A percentile compares a stretch with the other conserved stretches of the same genome.
Evolutionary conservation across 2,888 invertebrate species (phyloP).

Genomic region (Carpatolechia fugitivella): DNA sequence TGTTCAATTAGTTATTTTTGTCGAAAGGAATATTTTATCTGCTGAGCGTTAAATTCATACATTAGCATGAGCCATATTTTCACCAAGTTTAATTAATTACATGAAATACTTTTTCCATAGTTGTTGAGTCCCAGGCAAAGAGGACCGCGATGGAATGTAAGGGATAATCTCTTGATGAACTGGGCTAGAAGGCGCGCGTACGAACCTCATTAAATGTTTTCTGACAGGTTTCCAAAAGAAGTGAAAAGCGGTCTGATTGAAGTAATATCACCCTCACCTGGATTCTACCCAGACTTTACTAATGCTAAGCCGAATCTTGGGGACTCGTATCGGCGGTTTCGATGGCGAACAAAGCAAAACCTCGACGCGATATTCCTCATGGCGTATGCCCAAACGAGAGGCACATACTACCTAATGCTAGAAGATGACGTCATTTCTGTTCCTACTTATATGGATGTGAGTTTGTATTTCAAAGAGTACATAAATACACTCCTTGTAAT

Average conservation of each 20-base stretch:
- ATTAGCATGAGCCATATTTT: no score
- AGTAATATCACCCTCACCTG: constrained; percentile 89
- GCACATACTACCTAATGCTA: constrained; percentile 93
- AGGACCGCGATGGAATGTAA: no score
- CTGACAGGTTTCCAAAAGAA: constrained; percentile 84
- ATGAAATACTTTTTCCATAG: no score
- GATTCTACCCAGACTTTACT: constrained; percentile 93
- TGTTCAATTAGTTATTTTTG: no score
- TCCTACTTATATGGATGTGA: constrained; percentile 88
- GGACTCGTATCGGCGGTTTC: constrained; percentile 90
- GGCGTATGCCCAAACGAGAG: constrained; percentile 94
- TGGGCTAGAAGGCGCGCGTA: no score
- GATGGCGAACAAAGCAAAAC: constrained; percentile 97
- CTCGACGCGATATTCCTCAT: constrained; percentile 95
- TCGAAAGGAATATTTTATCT: no score
- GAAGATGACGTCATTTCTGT: constrained; percentile 97
- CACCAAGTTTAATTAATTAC: no score
- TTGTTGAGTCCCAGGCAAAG: no score
- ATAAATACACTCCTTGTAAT: no score
- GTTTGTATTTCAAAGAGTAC: constrained; percentile 78
- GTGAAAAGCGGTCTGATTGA: constrained; percentile 91
- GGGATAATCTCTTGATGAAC: no score
- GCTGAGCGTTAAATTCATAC: no score
- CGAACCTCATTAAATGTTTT: neutral
- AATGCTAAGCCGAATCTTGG: constrained; percentile 88